A percentile compares a stretch with the other conserved stretches of the same genome.
phyloP scores from a whole-genome alignment of 37 sponge, comb jelly and placozoan species.

The Cliona cf. orientalis region DNA sequence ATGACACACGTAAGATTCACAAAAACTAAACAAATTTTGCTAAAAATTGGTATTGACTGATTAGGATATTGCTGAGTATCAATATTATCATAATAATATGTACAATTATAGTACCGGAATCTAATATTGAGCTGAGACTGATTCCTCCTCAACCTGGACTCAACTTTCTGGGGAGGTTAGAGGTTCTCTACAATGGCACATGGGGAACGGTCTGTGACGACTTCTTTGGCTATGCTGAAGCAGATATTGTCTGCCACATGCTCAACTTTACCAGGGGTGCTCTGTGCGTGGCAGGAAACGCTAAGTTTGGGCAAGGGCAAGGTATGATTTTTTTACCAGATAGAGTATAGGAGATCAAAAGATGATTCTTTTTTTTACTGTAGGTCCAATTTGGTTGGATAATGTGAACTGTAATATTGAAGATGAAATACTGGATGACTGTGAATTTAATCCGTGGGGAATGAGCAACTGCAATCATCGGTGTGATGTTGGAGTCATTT shows the following conservation, averaged over 20 bases:
- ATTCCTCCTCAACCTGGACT: neutral
- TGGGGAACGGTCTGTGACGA: slow-evolving; percentile 54
- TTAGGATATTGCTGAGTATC: too few species aligned
- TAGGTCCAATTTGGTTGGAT: slow-evolving; percentile 50
- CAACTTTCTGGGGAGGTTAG: slow-evolving; percentile 23
- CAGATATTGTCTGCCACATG: slow-evolving; percentile 1
- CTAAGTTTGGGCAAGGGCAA: slow-evolving; percentile 15
- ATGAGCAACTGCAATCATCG: slow-evolving; percentile 28
- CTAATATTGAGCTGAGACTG: neutral
- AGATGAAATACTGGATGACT: slow-evolving; percentile 24
- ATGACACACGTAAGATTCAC: too few species aligned
- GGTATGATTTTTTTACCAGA: too few species aligned
- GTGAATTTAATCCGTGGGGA: slow-evolving; percentile 36
- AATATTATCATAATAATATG: too few species aligned
- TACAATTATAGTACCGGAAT: neutral
- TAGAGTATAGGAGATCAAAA: too few species aligned
- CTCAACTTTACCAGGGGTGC: slow-evolving; percentile 18
- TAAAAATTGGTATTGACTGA: too few species aligned
- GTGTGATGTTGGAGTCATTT: slow-evolving; percentile 36
- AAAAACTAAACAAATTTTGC: too few species aligned
- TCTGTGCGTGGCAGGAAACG: neutral
- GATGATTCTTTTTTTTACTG: neutral
- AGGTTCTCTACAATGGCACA: slow-evolving; percentile 24
- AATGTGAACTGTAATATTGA: slow-evolving; percentile 12
- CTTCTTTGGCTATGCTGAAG: slow-evolving; percentile 1